Evolutionary conservation across 2,113 vertebrate genomes (phyloP), one percentile per base, ranked within the genome.

Genomic region (Arenaria interpres): DNA sequence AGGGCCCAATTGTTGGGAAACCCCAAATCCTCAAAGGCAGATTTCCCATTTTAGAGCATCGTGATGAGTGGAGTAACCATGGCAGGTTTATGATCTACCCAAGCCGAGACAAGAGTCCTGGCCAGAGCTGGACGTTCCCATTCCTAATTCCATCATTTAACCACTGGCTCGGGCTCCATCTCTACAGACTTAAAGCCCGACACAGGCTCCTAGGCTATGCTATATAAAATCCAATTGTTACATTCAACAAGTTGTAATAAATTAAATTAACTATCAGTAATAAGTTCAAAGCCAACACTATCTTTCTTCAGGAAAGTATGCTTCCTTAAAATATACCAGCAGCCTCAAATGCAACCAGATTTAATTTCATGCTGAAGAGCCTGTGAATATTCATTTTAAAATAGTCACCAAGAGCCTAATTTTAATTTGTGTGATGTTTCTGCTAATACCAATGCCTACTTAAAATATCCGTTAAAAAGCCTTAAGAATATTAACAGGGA

Each of bases 351-450:
- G 60, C 80, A 94, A 94, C 93, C 69, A 72, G 93, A 93, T 96
- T 97, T 96, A 92, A 94, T 97, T 96, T 96, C 84, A 86, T 90
- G 94, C 96, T 75, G 93, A 97, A 97, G 84, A 81, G 87, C 71
- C 89, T 96, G 75, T 94, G 97, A 96, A 85, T 97, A 97, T 97
- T 98, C 90, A 98, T 98, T 98, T 95, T 88, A 91, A 97, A 97
- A 97, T 97, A 97, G 97, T 97, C 97, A 98, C 85, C 67, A 43
- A 96, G 97, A 98, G 97, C 89, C 96, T 97, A 95, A 98, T 98
- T 98, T 98, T 98, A 98, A 98, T 98, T 98, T 98, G 96, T 97
- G 97, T 97, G 96, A 95, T 97, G 95, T 97, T 98, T 97, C 97
- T 97, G 95, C 93, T 98, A 96, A 98, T 97, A 96, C 84, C 85